Evolutionary conservation across 2,888 invertebrate genomes (phyloP), one percentile per base, ranked within the genome.

Genomic region (Standfussiana lucernea): DNA sequence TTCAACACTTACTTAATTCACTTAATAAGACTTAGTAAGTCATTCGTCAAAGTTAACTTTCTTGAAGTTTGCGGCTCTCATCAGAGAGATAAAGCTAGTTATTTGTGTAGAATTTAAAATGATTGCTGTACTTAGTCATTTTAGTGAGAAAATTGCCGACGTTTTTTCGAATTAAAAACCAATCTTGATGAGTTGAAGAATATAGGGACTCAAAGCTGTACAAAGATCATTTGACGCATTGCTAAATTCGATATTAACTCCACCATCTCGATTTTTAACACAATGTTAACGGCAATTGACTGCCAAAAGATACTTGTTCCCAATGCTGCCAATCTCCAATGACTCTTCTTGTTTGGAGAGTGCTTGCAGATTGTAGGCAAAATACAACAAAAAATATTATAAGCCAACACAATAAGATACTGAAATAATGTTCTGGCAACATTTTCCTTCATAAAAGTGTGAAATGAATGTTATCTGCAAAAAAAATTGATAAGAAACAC

Each of bases 31-130:
- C 65, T 85, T 79, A 75, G 70, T 79, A 84, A 85, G 86, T 82
- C 84, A 79, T 85, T 84, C 84, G 82, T 87, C 86, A 87, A 89
- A 91, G 85, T 88, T 84, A 89, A 87, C 82, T 88, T 82, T 75
- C 59, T 72, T 68, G 40, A 79, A 90, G 88, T 89, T 89, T 86
- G 67, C 56, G 67, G 35, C 83, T 88, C 81, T 81, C 89, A 82
- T 83, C 73, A 81, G 61, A 72, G 80, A 76, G 82, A 83, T 86
- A 82, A 84, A 79, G 84, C 81, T 87, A 86, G 80, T 85, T 78
- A 35, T 69, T 77, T 64, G 74, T 53, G 69, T 61, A 21, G 50
- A 72, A 69, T 75, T 66, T 53, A 47, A 65, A 69, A 69, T 84
- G 11, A 84, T 80, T 79, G 24, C 28, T 42, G 18, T 72, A 72